phyloP scores from a whole-genome alignment of 2,113 vertebrate genomes.

The Ptilorrhoa leucosticta region DNA sequence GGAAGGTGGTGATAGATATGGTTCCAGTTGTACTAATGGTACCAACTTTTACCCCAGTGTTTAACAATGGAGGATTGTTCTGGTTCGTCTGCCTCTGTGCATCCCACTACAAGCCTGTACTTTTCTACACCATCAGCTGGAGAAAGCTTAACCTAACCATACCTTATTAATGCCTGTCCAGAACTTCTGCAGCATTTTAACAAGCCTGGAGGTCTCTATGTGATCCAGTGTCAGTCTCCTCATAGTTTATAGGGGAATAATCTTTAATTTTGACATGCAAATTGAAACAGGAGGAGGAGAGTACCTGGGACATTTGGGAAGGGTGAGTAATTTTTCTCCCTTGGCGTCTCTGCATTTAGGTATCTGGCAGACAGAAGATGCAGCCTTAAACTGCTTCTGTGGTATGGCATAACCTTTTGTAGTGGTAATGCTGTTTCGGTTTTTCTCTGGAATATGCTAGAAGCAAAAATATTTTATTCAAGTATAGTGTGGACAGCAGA shows the following conservation, averaged over 20 bases:
- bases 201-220: background rate
- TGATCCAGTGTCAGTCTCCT: background rate
- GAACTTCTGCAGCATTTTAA: background rate
- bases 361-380: background rate
- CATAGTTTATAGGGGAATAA: background rate
- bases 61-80: background rate
- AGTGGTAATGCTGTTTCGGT: background rate
- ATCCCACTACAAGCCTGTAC: background rate
- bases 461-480: background rate
- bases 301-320: background rate
- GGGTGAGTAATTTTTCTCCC: background rate
- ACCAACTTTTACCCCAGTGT: background rate
- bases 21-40: background rate
- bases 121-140: background rate
- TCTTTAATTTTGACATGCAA: background rate
- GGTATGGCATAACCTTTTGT: background rate
- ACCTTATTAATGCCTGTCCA: background rate
- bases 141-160: background rate
- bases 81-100: background rate
- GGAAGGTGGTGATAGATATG: background rate
- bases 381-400: background rate
- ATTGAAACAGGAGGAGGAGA: background rate
- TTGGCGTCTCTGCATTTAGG: background rate
- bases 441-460: background rate
- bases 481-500: background rate